These are phyloP conservation scores for Athalia cordata DNA, from an alignment of 2,888 invertebrate genomes.

Conservation along the genomic window DNA sequence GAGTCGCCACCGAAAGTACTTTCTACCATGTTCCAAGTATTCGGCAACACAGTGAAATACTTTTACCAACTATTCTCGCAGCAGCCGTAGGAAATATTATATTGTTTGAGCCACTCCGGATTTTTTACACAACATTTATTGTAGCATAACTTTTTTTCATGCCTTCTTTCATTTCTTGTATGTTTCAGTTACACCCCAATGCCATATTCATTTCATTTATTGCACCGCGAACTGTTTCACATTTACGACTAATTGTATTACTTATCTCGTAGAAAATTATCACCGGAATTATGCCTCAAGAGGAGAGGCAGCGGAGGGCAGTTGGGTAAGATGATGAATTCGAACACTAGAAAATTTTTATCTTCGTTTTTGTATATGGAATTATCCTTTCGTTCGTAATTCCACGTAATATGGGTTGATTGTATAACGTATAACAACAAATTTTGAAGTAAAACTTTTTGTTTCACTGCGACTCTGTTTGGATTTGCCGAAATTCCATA, in stretches of 20 bases:
- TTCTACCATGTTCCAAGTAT: slow-evolving; percentile 68
- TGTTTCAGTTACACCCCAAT: no score
- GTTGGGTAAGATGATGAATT: no score
- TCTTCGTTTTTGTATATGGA: no score
- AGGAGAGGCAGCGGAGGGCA: no score
- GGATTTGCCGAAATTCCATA: background rate
- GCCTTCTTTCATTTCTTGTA: background rate
- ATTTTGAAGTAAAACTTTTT: background rate
- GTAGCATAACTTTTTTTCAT: background rate
- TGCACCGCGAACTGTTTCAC: no score
- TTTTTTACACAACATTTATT: background rate
- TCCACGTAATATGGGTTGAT: background rate
- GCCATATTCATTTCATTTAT: no score
- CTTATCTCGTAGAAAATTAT: no score
- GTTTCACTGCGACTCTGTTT: background rate
- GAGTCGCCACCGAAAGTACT: slow-evolving; percentile 69
- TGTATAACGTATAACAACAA: background rate
- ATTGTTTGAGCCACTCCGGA: background rate
- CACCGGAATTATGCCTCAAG: no score
- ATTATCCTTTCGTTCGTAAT: background rate
- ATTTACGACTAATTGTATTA: no score
- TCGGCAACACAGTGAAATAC: background rate
- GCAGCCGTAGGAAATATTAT: background rate
- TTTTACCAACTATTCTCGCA: background rate
- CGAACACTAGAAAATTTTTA: no score